Evolutionary conservation across 23 tunicate genomes (phyloP), one percentile per base, ranked within the genome.

Genomic region (Halocynthia roretzi): DNA sequence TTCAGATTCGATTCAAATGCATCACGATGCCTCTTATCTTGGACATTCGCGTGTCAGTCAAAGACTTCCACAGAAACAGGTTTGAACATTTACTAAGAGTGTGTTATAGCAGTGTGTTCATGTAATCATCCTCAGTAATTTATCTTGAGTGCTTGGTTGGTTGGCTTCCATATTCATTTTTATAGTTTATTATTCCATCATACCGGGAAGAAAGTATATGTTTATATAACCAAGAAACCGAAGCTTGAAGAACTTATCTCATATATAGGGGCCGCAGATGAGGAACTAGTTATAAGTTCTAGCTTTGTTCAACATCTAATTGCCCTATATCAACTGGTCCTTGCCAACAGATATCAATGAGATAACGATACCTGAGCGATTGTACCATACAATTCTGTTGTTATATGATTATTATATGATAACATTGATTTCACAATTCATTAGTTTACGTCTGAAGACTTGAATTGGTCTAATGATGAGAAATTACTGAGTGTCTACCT

Each of bases 371-470:
- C 67, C 69, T 55, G 81, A 83, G 87, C 87, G 87, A 83, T 83
- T 83, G 70, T 67, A 49, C 49, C 76, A 15, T 7, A 76, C 81
- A 83, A 22, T 53, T 49, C 14, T 6, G 19, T 53, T 52, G 19
- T 23, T 52, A 17, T 23, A 14, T 18, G 22, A 74, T 44, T 52
- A 48, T 74, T 48, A 44, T 52, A 51, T 54, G 63, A 20, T 8
- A 48, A 70, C 40, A 31, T 14, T 9, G 22, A 15, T 19, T n/a
- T n/a, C n/a, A n/a, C 6, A 14, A 18, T 6, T 58, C 55, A 83
- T 88, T 88, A 89, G 96, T 89, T 89, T 89, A 89, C 96, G 96
- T 89, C 96, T 89, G 96, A 89, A 80, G 96, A 85, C 77, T 50
- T 7, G 20, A 8, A 67, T 51, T 8, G 44, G 73, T 56, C 88